Percentiles rank a stretch among this genome's conserved stretches.
phyloP scores from a whole-genome alignment of 2,888 invertebrate species.

The Rutpela maculata region DNA sequence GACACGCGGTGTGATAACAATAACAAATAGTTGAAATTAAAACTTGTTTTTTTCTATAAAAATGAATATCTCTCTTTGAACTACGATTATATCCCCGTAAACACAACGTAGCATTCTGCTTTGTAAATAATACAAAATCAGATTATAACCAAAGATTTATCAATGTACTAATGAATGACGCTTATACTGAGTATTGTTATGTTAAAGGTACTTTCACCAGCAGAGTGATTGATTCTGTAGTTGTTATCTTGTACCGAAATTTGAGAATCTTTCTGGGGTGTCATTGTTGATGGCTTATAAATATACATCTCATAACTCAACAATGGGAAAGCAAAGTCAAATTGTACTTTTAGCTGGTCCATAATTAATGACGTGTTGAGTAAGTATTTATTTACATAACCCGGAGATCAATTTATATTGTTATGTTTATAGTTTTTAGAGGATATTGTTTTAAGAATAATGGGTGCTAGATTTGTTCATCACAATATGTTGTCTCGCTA shows the following conservation, averaged over 20 bases:
- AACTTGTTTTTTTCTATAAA: too few species aligned
- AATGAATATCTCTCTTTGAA: too few species aligned
- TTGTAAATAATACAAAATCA: neutral
- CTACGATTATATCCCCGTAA: too few species aligned
- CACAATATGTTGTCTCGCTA: neutral
- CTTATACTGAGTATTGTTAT: neutral
- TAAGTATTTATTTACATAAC: neutral
- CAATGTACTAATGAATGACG: constrained; percentile 7
- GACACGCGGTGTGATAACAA: too few species aligned
- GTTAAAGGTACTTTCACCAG: constrained; percentile 1
- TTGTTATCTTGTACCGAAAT: constrained; percentile 4
- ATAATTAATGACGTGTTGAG: constrained; percentile 7
- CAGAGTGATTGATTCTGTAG: neutral
- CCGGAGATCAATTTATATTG: neutral
- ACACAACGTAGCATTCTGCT: neutral
- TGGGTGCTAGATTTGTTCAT: neutral
- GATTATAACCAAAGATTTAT: neutral
- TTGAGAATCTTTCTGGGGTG: neutral
- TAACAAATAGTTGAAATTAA: too few species aligned
- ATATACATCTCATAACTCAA: constrained; percentile 1
- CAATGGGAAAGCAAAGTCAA: constrained; percentile 5
- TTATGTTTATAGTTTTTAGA: neutral
- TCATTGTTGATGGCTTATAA: constrained; percentile 4
- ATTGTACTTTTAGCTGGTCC: neutral
- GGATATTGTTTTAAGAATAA: neutral